Evolutionary conservation across 2,888 invertebrate genomes (phyloP).

Genomic region (Drosophila meridiana): DNA sequence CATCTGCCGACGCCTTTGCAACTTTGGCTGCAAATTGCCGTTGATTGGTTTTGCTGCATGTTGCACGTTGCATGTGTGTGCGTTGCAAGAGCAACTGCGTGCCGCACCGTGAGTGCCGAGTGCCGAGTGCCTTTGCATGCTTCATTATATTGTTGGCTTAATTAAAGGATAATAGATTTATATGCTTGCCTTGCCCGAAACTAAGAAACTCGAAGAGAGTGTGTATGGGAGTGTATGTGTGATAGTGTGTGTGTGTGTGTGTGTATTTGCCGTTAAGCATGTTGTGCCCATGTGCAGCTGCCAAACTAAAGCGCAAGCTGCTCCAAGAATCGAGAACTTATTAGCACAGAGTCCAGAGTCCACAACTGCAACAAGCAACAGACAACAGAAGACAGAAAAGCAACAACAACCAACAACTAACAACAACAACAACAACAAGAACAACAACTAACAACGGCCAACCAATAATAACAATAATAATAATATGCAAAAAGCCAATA

Average conservation of each 20-base stretch:
- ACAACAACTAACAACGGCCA: slow-evolving; percentile 28
- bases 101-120: too few relatives aligned
- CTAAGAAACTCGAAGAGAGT: slow-evolving; percentile 5
- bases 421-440: slow-evolving; percentile 4
- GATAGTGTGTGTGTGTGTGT: background rate
- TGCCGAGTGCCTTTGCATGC: slow-evolving; percentile 47
- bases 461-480: slow-evolving; percentile 40
- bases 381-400: background rate
- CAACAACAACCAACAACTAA: background rate
- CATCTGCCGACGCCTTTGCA: slow-evolving; percentile 59
- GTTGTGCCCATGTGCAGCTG: slow-evolving; percentile 18
- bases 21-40: slow-evolving; percentile 69
- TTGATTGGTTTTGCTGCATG: slow-evolving; percentile 71
- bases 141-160: slow-evolving; percentile 74
- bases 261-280: background rate
- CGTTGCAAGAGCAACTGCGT: slow-evolving; percentile 9
- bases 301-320: slow-evolving; percentile 23
- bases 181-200: slow-evolving; percentile 56
- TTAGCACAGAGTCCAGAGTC: background rate
- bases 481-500: slow-evolving; percentile 34
- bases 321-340: slow-evolving; percentile 4
- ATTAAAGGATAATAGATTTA: slow-evolving; percentile 79
- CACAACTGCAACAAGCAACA: background rate
- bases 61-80: slow-evolving; percentile 14
- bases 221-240: background rate